phyloP scores from a whole-genome alignment of 2,113 vertebrate species.

The Proteles cristata region DNA sequence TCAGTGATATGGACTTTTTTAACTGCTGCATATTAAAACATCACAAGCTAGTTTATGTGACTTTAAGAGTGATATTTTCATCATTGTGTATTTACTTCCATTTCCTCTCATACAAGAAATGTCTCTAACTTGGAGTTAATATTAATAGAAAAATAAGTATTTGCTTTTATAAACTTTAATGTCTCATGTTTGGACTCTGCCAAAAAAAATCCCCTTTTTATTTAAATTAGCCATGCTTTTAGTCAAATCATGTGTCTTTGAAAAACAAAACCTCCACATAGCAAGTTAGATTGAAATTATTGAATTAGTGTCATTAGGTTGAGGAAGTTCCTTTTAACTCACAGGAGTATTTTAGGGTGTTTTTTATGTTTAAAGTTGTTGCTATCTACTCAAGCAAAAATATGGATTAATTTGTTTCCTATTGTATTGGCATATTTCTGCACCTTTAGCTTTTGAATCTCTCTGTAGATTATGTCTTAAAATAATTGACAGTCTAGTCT shows the following conservation, averaged over 20 bases:
- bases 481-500: neutral
- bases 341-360: neutral
- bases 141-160: neutral
- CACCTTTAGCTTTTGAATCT: neutral
- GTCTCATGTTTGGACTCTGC: neutral
- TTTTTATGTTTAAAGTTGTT: neutral
- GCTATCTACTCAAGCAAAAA: neutral
- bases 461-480: neutral
- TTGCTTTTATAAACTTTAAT: conserved; percentile 38
- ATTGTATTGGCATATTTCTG: neutral
- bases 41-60: neutral
- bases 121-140: neutral
- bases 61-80: neutral
- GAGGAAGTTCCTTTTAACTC: neutral
- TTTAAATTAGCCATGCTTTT: neutral
- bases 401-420: neutral
- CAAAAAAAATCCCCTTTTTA: neutral
- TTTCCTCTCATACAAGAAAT: neutral
- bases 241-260: neutral
- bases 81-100: neutral
- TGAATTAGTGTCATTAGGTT: neutral
- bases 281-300: neutral
- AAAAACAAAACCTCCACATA: neutral
- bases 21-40: neutral
- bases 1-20: neutral